Evolutionary conservation across 64 coral and sea anemone genomes (phyloP), one percentile per base, ranked within the genome.

Genomic region (Stichodactyla helianthus): DNA sequence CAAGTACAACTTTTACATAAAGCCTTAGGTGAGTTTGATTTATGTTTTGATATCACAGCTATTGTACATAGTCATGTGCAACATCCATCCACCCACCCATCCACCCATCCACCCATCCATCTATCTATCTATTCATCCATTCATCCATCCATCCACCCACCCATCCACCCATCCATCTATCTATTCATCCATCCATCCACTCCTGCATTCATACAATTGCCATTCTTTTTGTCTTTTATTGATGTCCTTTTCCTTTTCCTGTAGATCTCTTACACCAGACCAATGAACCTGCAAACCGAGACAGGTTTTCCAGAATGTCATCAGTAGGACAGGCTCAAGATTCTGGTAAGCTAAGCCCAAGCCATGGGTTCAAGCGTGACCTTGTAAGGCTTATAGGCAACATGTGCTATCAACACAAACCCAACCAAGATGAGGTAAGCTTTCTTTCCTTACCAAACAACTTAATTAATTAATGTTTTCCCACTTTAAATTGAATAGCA

Each of bases 381-480:
- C 78, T 98, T 20, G 87, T 98, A 77, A 93, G 87, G 77, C 88
- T 98, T 78, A 85, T 95, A 84, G 96, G 89, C 6, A 98, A 98
- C 82, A 94, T 95, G 96, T 88, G 96, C 77, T 98, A 90, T 82
- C 79, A 82, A 79, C 90, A 98, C 82, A 35, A 60, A 6, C 6
- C 15, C 11, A 98, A 98, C 74, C 96, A 98, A 79, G 90, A 98
- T 60, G 87, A 87, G 79, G 96, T 91, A 84, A 81, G 68, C 9
- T 74, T 8, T 28, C 11, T 74, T 28, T 2, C 25, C 1, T 74
- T 25, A 7, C 13, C 17, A 11, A 58, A 9, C 55, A 58, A 58
- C 0, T 58, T 15, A 4, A 58, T 58, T 58, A n/a, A n/a, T n/a
- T 58, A 58, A 58, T 44, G 35, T 44, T 44, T 44, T 44, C 35